Conservation (phyloP, 1,140 invertebrate species). For the Harlomillsia oculata region DNA sequence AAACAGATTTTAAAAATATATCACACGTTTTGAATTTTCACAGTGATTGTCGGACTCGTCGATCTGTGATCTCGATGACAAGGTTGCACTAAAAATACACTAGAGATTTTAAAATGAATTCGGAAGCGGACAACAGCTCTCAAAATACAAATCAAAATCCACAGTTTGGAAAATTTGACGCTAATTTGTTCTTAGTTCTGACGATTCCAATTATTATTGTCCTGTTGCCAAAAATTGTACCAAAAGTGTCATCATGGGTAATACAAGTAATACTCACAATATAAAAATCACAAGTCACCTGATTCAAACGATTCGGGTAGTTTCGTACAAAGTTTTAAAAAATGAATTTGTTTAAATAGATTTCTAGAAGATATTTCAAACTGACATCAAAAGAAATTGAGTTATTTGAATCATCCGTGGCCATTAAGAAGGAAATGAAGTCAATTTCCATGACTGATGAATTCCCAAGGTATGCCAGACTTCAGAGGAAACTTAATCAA, state of each 20-base stretch:
- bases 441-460: slow-evolving; percentile 48
- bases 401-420: slow-evolving; percentile 38
- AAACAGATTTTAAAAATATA: no score
- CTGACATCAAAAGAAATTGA: slow-evolving; percentile 36
- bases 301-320: no score
- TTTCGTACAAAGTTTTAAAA: slow-evolving; percentile 1
- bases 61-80: no score
- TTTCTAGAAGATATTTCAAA: slow-evolving; percentile 26
- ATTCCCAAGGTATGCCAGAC: slow-evolving; percentile 51
- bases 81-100: no score
- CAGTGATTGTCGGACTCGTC: no score
- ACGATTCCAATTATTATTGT: slow-evolving; percentile 21
- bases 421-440: slow-evolving; percentile 44
- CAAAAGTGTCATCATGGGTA: slow-evolving; percentile 17
- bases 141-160: no score
- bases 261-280: neutral
- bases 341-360: slow-evolving; percentile 29
- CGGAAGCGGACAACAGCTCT: no score
- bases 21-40: no score
- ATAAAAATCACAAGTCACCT: neutral
- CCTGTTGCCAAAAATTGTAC: slow-evolving; percentile 18
- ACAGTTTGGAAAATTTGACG: slow-evolving; percentile 1
- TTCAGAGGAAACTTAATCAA: slow-evolving; percentile 46
- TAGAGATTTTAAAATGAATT: no score
- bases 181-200: slow-evolving; percentile 16